Evolutionary conservation across 2,113 vertebrate species (phyloP), one percentile per base, ranked within the genome.

Genomic region (Phyllopteryx taeniolatus): DNA sequence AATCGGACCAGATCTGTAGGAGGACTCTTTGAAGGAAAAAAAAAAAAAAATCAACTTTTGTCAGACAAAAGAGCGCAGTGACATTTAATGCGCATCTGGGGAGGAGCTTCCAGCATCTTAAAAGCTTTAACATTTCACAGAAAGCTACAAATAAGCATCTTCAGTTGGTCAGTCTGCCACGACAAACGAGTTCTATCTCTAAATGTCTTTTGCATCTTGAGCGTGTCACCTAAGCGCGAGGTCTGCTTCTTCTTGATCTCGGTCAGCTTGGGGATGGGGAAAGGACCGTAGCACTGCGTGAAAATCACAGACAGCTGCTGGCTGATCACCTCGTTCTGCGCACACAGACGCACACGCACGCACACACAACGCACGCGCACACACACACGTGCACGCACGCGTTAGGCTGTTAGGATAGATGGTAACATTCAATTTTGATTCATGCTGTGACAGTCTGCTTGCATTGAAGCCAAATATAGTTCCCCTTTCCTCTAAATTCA

Each of bases 271-370:
- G 93, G 93, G 81, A 94, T 91, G 75, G 93, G 93, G 74, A 94
- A 93, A 12, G 93, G 93, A 15, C 93, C 93, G 3, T 94, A 94
- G 78, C 93, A 94, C 74, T 92, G 91, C 1, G 93, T 93, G 85
- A 94, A 93, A 62, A 94, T 94, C 63, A 92, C 92, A 3, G 93
- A 91, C 82, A 94, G 88, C 82, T 93, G 92, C 90, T 93, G 92
- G 82, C 90, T 87, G 47, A 93, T 93, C 78, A 91, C 90, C 79
- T 94, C 92, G 10, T 92, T 94, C 93, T 94, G 90, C 73, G 84
- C 73, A 80, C 39, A 73, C 5, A 86, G 47, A 82, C 56, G 27
- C 56, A 14, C 56, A 59, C n/a, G 13, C 56, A 33, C 22, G 1
- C 27, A 1, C 27, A 27, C 27, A 27, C 27, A 27, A 59, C n/a